Conservation (phyloP, 1,140 invertebrate genomes). For the Calephelis virginiensis region DNA sequence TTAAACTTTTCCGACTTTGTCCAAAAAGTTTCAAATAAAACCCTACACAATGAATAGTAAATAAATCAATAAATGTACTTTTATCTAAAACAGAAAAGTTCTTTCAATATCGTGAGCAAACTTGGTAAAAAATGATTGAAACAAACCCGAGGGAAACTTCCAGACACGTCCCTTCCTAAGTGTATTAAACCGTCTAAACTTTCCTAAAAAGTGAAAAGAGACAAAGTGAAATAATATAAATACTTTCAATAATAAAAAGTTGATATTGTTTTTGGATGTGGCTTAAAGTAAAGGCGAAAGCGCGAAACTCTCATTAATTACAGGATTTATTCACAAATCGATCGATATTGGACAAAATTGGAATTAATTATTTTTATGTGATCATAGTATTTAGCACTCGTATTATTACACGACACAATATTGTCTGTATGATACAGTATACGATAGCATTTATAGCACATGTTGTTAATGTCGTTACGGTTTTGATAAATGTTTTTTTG, state of each 20-base stretch:
- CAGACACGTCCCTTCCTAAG: constrained; percentile 63
- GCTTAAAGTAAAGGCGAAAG: constrained; percentile 23
- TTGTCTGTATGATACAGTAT: too few relatives aligned
- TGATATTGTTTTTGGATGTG: constrained; percentile 51
- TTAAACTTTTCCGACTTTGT: not conserved
- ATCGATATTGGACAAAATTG: too few relatives aligned
- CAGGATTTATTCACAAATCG: too few relatives aligned
- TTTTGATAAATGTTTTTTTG: too few relatives aligned
- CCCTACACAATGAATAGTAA: constrained; percentile 12
- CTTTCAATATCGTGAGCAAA: constrained; percentile 46
- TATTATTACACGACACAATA: too few relatives aligned
- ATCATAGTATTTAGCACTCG: too few relatives aligned
- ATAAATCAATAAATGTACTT: constrained; percentile 18
- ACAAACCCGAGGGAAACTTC: constrained; percentile 47
- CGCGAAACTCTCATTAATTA: not conserved
- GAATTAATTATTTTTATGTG: too few relatives aligned
- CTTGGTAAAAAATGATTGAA: constrained; percentile 66
- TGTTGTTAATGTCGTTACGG: too few relatives aligned
- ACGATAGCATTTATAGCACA: too few relatives aligned
- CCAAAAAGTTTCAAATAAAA: constrained; percentile 7
- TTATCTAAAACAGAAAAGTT: constrained; percentile 48
- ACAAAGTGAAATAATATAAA: constrained; percentile 75
- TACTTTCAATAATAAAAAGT: constrained; percentile 76
- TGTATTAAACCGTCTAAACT: constrained; percentile 70
- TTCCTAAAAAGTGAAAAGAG: constrained; percentile 60